Evolutionary conservation across 2,113 vertebrate genomes (phyloP), one percentile per base, ranked within the genome.

Genomic region (Gallinago jamesoni): DNA sequence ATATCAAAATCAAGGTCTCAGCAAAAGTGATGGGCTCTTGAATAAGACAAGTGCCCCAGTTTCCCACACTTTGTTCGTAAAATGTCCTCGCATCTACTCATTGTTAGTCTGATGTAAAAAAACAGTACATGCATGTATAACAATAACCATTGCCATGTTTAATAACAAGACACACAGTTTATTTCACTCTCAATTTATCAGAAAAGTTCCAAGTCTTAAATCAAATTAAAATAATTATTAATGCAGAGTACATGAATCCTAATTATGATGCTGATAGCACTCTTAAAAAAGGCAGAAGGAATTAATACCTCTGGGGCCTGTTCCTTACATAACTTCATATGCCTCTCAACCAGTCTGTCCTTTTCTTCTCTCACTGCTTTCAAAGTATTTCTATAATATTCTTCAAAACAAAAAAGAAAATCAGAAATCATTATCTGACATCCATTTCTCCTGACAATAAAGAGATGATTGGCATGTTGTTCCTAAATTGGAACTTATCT

Each of bases 251-350:
- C 43, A 23, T 23, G 6, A 68, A 72, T 48, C 27, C 27, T 56
- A 96, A 72, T 14, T 56, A 18, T 19, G 43, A 60, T 9, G 2
- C 8, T 55, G 47, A 47, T 52, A 59, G 23, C 5, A 60, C 27
- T 53, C 64, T 55, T 20, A 5, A 4, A 43, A 88, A 96, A 95
- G 85, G 56, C 14, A 79, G 45, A 96, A 96, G 20, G 68, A 88
- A 95, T 97, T 70, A 88, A 94, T 98, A 99, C 99, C 98, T 98
- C 91, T 62, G 93, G 74, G 21, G 98, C 98, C 79, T 97, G 93
- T 62, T 98, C 97, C 80, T 98, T 98, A 62, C 90, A 97, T 64
- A 97, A 91, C 45, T 98, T 85, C 72, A 97, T 63, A 57, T 97
- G 93, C 62, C 66, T 62, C 75, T 97, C 96, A 77, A 97, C 89